A percentile compares a stretch with the other conserved stretches of the same genome.
Evolutionary conservation across 2,113 vertebrate genomes (phyloP).

Genomic region (Gasterosteus aculeatus): DNA sequence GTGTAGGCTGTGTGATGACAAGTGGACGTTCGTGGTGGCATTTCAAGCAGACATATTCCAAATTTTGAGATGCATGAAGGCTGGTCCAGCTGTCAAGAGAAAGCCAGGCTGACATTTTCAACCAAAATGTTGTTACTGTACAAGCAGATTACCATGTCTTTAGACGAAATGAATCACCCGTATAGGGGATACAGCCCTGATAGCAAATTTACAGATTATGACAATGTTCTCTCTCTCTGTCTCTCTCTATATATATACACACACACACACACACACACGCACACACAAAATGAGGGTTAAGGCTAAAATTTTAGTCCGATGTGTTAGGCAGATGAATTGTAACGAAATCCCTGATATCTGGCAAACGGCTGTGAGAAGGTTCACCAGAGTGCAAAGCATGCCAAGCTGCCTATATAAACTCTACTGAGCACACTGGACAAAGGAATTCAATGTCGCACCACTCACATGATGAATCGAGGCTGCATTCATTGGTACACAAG

Average conservation of each 20-base stretch:
- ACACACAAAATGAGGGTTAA: constrained; percentile 77
- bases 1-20: constrained; percentile 65
- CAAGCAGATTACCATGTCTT: constrained; percentile 57
- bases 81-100: constrained; percentile 67
- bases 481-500: constrained; percentile 60
- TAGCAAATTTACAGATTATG: constrained; percentile 74
- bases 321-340: constrained; percentile 77
- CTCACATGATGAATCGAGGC: constrained; percentile 54
- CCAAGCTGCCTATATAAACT: constrained; percentile 73
- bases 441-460: constrained; percentile 51
- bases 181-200: constrained; percentile 68
- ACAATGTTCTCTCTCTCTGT: constrained; percentile 67
- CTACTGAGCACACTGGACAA: constrained; percentile 60
- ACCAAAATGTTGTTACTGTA: constrained; percentile 51
- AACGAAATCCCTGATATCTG: constrained; percentile 84
- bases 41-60: constrained; percentile 69
- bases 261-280: too few relatives aligned
- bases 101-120: constrained; percentile 59
- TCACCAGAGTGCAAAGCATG: constrained; percentile 79
- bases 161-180: constrained; percentile 62
- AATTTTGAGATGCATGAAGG: constrained; percentile 59
- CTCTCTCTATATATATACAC: constrained; percentile 56
- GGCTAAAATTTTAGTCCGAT: constrained; percentile 81
- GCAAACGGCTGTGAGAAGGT: constrained; percentile 79
- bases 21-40: constrained; percentile 63